Conservation (phyloP, 2,797 vertebrate genomes). For the Cynopterus sphinx region DNA sequence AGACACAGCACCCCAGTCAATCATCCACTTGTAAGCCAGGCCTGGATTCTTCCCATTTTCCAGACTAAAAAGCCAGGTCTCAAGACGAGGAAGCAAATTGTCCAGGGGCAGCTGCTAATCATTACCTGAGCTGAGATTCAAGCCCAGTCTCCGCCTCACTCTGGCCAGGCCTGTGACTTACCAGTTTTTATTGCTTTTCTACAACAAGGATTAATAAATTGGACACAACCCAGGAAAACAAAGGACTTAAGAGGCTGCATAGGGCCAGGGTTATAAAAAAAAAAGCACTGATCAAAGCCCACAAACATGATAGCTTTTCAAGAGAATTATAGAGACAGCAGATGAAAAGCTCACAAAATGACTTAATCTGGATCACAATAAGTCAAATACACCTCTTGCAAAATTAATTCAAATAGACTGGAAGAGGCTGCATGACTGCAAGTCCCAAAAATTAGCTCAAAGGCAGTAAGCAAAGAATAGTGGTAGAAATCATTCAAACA, state of each 20-base stretch:
- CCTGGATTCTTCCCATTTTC: neutral
- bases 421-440: neutral
- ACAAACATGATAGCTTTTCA: conserved; percentile 62
- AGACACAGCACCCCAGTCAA: neutral
- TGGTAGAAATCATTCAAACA: conserved; percentile 34
- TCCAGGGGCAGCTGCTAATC: neutral
- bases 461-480: conserved; percentile 52
- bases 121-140: neutral
- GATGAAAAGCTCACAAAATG: conserved; percentile 66
- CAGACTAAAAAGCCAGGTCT: neutral
- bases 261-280: neutral
- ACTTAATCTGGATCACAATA: conserved; percentile 60
- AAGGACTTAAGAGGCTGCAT: conserved; percentile 62
- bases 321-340: conserved; percentile 61
- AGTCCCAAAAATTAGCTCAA: conserved; percentile 45
- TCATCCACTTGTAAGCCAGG: neutral
- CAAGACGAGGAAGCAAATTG: neutral
- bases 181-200: conserved; percentile 43
- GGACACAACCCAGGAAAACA: conserved; percentile 59
- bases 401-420: conserved; percentile 72
- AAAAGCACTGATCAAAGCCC: conserved; percentile 12
- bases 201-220: conserved; percentile 56
- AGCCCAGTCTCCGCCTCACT: neutral
- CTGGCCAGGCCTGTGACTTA: neutral
- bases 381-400: neutral